Conservation (phyloP, 2,113 vertebrate genomes). For the Boleophthalmus pectinirostris region DNA sequence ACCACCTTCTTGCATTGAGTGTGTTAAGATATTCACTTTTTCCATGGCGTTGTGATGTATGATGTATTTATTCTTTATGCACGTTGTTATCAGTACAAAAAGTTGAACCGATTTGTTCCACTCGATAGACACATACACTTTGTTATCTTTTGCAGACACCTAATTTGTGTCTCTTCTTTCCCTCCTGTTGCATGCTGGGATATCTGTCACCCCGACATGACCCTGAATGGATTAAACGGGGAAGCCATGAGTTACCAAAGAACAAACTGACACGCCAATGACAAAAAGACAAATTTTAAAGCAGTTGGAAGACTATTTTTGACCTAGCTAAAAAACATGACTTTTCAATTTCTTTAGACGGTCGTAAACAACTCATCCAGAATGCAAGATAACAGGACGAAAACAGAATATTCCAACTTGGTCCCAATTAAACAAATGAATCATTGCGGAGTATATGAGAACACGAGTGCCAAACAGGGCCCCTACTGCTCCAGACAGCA, state of each 20-base stretch:
- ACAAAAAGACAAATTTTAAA: neutral
- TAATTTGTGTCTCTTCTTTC: neutral
- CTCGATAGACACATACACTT: conserved; percentile 6
- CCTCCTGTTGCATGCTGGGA: conserved; percentile 23
- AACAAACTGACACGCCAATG: conserved; percentile 16
- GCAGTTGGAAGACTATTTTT: conserved; percentile 37
- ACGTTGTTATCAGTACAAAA: neutral
- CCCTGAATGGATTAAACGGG: conserved; percentile 34
- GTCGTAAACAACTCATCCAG: conserved; percentile 29
- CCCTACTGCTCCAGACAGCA: conserved; percentile 64
- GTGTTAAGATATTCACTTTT: no score
- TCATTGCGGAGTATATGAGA: conserved; percentile 56
- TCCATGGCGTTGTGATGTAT: no score
- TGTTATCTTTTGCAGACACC: conserved; percentile 4
- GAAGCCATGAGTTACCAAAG: conserved; percentile 40
- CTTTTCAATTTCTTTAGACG: conserved; percentile 19
- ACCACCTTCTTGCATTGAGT: no score
- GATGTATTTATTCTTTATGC: neutral
- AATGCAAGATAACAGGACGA: conserved; percentile 24
- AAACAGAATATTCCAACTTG: conserved; percentile 38
- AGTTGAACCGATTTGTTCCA: neutral
- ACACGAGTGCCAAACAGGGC: conserved; percentile 48
- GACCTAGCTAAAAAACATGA: conserved; percentile 19
- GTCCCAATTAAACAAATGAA: conserved; percentile 67
- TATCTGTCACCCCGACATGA: conserved; percentile 1